Base-by-base conservation (phyloP, 2,113 vertebrate genomes). In the Psephotus haematonotus region DNA sequence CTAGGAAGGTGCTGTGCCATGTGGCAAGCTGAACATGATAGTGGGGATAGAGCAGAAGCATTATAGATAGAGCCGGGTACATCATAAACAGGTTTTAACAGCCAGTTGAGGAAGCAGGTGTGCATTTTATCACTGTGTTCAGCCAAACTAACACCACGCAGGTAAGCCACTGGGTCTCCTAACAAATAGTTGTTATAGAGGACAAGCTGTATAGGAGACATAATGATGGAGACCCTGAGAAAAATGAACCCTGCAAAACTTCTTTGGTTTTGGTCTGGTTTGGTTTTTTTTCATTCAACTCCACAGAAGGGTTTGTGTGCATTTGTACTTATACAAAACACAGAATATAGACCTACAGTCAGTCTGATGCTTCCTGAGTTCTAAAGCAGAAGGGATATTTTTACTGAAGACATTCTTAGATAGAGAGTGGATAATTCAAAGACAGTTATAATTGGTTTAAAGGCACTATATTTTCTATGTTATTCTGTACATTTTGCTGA, bases 61-160 rank as follows among this genome's bases (percentile, higher is more conserved):
- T 31, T n/a, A 4, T 0, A 28, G 12, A 2, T 7, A 13, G 41
- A 57, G 20, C 3, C 46, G 1, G 9, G 5, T 41, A 4, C 39
- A 70, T 31, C 24, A 4, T 4, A 39, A 55, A 3, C 16, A 49
- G 33, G 11, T 46, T 90, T 70, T 70, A 39, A 29, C 17, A 24
- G 20, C 28, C 19, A 23, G 1, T 1, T 71, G 52, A 50, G 35
- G 41, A 68, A 47, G 25, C 11, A 37, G 47, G n/a, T 20, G 5
- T 47, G 43, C 0, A 0, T 74, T 78, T 88, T 62, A 23, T 55
- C 46, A 27, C 18, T 9, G 22, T 4, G 5, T 43, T 84, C 57
- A 60, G 44, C 27, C 37, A 65, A 83, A 65, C 49, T 47, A 25
- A 67, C 4, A 1, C 16, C 28, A 35, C 28, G 33, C 24, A 46